Base-by-base conservation (phyloP, 2,888 invertebrate species). In the Ichneumoninae sp. region DNA sequence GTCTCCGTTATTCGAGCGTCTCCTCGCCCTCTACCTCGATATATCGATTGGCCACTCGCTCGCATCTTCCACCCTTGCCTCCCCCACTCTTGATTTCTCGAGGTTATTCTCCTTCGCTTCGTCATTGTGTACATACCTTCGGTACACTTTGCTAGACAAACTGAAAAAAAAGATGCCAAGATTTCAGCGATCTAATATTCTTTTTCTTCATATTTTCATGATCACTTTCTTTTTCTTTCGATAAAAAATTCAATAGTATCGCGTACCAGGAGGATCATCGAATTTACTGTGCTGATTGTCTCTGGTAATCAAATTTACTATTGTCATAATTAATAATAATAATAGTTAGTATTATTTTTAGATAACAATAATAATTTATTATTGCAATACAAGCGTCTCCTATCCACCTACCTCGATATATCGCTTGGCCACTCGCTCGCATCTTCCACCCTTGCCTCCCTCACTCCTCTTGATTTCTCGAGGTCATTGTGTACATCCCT, bases 21-120 rank as follows among this genome's bases (percentile, higher is more conserved):
- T 72, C 62, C 70, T 62, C 62, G 30, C 62, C 33, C 33, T 60
- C 70, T 40, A 60, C 78, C 78, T 78, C 78, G 78, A 81, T 79
- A 82, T 84, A 84, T 84, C 84, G 84, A 84, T 79, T 79, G 50
- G 36, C 60, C 47, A 54, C 54, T 33, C 72, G 54, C 62, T 80
- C 77, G 71, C 47, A 65, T 72, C 79, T 75, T 47, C 65, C 36
- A 30, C 50, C 50, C 54, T 77, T 10, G 13, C 54, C 69, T 30
- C 74, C 54, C 74, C 10, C n/a, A 19, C 16, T 33, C 70, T 60
- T 7, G 19, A 19, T 54, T 33, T 16, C 30, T 16, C 33, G 30
- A 16, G 30, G 62, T 16, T 62, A 30, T 62, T 62, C 44, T 33
- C 66, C 30, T 66, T 50, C 62, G 10, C 68, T 74, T 66, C 66